phyloP scores from a whole-genome alignment of 2,797 vertebrate genomes.

The Mormyrops boulengeri region DNA sequence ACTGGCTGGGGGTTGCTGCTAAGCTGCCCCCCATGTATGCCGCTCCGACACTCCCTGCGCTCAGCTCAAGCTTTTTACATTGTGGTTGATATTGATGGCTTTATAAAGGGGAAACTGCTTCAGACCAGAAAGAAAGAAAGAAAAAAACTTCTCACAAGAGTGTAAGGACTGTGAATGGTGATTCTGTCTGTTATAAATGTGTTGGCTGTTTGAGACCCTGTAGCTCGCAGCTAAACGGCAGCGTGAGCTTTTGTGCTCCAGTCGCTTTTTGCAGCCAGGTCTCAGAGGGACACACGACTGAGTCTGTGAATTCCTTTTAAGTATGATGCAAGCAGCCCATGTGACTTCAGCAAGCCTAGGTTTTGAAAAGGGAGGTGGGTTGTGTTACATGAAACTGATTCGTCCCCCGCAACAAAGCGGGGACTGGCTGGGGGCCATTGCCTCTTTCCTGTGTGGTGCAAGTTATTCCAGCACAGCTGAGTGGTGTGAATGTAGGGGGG shows the following conservation, averaged over 20 bases:
- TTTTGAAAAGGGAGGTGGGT: not conserved
- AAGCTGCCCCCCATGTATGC: not conserved
- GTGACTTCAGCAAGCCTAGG: not conserved
- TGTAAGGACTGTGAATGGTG: not conserved
- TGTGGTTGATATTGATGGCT: not conserved
- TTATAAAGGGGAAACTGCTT: not conserved
- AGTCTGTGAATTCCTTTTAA: not conserved
- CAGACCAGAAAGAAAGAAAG: not conserved
- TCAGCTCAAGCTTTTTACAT: not conserved
- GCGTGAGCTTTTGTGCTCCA: not conserved
- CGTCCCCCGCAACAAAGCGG: not conserved
- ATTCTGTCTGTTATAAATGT: not conserved
- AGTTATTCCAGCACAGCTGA: not conserved
- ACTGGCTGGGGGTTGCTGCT: too few species aligned
- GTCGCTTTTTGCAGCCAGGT: not conserved
- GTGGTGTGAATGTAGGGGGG: constrained; percentile 48
- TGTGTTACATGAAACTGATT: not conserved
- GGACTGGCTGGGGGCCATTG: not conserved
- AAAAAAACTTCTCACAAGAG: not conserved
- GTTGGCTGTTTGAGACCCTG: not conserved
- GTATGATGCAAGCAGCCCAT: not conserved
- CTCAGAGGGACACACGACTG: not conserved
- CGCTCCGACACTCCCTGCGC: not conserved
- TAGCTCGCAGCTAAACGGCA: not conserved
- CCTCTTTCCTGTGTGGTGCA: not conserved